Evolutionary conservation across 2,888 invertebrate species (phyloP).

Genomic region (Megaustenia siamemsis): DNA sequence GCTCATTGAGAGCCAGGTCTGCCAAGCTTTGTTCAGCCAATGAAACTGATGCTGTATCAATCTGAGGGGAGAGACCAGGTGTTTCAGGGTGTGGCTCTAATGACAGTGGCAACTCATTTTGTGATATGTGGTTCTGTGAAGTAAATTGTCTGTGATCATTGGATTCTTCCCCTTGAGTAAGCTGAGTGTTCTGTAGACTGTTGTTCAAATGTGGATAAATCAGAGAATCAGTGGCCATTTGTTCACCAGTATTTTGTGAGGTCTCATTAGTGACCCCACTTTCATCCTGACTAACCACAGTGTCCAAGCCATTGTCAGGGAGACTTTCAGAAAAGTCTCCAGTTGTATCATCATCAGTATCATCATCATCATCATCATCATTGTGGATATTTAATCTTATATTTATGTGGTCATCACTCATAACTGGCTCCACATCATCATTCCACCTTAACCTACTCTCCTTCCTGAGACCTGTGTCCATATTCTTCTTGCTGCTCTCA

Average conservation of each 20-base stretch:
- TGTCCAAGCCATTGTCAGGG: neutral
- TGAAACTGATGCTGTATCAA: neutral
- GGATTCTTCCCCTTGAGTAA: neutral
- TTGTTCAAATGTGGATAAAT: neutral
- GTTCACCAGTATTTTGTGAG: neutral
- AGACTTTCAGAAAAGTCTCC: neutral
- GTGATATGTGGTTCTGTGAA: neutral
- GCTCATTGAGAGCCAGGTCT: conserved; percentile 61
- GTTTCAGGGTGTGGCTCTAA: no score
- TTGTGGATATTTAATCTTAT: no score
- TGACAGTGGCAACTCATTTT: neutral
- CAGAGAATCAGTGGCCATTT: neutral
- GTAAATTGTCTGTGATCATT: neutral
- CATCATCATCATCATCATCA: neutral
- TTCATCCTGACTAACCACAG: neutral
- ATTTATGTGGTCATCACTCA: neutral
- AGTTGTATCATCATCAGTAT: conserved; percentile 11
- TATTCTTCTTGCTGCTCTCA: conserved; percentile 15
- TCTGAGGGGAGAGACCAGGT: neutral
- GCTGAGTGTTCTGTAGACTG: neutral
- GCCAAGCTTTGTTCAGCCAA: conserved; percentile 43
- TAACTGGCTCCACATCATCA: conserved; percentile 29
- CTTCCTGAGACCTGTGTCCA: neutral
- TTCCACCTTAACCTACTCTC: conserved; percentile 22
- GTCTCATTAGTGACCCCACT: neutral